Evolutionary conservation across 2,888 invertebrate genomes (phyloP), one percentile per base, ranked within the genome.

Genomic region (Ichneumon xanthorius): DNA sequence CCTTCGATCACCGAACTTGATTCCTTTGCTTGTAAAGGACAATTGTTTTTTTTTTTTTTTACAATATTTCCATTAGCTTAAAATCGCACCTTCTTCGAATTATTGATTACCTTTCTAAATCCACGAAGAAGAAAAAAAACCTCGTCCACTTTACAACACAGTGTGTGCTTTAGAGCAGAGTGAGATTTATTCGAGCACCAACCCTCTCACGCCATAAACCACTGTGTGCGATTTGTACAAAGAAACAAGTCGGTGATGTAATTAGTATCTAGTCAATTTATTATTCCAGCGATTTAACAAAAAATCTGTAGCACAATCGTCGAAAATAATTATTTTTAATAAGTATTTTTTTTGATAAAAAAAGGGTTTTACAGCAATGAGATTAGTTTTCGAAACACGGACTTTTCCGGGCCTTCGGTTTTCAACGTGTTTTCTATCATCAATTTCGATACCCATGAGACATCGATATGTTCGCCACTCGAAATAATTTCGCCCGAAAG

Each of bases 121-220:
- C 19, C 40, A 75, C 65, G 33, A 68, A 14, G 68, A 53, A 33
- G 1, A 30, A 33, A 30, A 30, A 33, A 61, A 30, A 63, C 19
- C 16, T 33, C 5, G 63, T 33, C 5, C 16, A 63, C 7, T 33
- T 6, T 6, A 30, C 5, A 7, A 30, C 19, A 30, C 70, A 61
- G 70, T 78, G 48, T 70, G 68, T 33, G 45, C 55, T 80, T 80
- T 73, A 84, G 84, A 76, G 33, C 80, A 72, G 45, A 70, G 70
- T 63, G 58, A 48, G n/a, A 79, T 61, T 48, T 63, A 53, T 37
- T 50, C 19, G n/a, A 50, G 50, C 71, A 79, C 58, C 40, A 37
- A 73, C 26, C 58, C 58, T 58, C 9, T 58, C 14, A 26, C 11
- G 50, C 14, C 26, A 73, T 45, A 16, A 33, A 30, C 4, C 11